Percentiles rank a stretch among this genome's conserved stretches.
Evolutionary conservation across 2,888 invertebrate species (phyloP).

Genomic region (Parapristionchus giblindavisi): DNA sequence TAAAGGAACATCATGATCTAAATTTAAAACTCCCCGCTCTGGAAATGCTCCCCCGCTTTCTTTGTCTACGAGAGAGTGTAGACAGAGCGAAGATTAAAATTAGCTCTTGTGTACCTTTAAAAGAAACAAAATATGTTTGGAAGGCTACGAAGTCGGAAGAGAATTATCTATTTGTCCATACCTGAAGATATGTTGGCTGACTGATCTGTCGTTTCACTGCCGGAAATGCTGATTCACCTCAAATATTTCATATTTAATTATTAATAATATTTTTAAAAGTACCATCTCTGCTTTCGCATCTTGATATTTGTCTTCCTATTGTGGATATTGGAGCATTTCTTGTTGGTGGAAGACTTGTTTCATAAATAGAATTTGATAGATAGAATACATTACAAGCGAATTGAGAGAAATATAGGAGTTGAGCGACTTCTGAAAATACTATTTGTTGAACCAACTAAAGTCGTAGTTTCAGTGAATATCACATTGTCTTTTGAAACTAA

Average conservation of each 20-base stretch:
- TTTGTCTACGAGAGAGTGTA: too few relatives aligned
- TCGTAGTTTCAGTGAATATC: not conserved
- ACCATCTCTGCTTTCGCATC: slow-evolving; percentile 35
- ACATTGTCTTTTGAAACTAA: too few relatives aligned
- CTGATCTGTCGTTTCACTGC: slow-evolving; percentile 33
- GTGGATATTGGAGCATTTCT: slow-evolving; percentile 16
- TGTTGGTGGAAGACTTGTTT: slow-evolving; percentile 50
- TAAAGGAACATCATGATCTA: too few relatives aligned
- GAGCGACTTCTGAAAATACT: slow-evolving; percentile 53
- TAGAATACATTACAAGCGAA: slow-evolving; percentile 68
- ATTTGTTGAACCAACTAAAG: not conserved
- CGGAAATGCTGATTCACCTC: not conserved
- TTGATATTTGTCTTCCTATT: slow-evolving; percentile 27
- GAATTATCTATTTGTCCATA: too few relatives aligned
- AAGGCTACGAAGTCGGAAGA: too few relatives aligned
- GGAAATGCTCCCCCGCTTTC: too few relatives aligned
- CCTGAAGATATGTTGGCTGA: slow-evolving; percentile 21
- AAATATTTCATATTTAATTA: not conserved
- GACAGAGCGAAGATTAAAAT: too few relatives aligned
- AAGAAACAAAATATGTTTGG: too few relatives aligned
- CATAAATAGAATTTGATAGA: slow-evolving; percentile 67
- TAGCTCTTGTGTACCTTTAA: too few relatives aligned
- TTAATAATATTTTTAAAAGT: not conserved
- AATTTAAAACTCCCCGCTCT: too few relatives aligned
- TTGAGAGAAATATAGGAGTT: slow-evolving; percentile 66